These are phyloP conservation scores for Campaea margaritaria DNA, from an alignment of 2,888 invertebrate genomes.

Conservation along the genomic window DNA sequence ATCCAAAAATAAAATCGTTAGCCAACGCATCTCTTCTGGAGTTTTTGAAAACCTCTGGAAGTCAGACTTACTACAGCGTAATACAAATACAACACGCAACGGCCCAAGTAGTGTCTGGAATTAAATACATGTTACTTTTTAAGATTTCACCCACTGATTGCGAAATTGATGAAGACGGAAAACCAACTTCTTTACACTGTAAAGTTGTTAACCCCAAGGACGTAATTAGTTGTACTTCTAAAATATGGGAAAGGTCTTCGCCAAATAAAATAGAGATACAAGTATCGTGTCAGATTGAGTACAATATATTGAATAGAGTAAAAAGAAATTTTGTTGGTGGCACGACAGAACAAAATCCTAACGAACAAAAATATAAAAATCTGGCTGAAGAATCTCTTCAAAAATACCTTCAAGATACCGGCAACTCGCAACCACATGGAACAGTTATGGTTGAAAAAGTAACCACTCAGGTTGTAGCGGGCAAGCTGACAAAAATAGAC, in stretches of 20 bases:
- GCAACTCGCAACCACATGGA: slow-evolving; percentile 24
- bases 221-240: slow-evolving; percentile 40
- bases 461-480: slow-evolving; percentile 46
- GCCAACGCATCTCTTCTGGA: slow-evolving; percentile 51
- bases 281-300: slow-evolving; percentile 44
- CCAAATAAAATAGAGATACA: slow-evolving; percentile 43
- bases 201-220: slow-evolving; percentile 17
- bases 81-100: slow-evolving; percentile 22
- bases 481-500: slow-evolving; percentile 41
- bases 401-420: slow-evolving; percentile 42
- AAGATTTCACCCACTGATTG: slow-evolving; percentile 75
- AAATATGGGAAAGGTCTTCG: slow-evolving; percentile 44
- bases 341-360: slow-evolving; percentile 36
- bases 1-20: slow-evolving; percentile 46
- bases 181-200: neutral
- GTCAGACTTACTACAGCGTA: neutral
- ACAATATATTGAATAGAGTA: slow-evolving; percentile 16
- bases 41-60: slow-evolving; percentile 38
- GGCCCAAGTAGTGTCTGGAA: slow-evolving; percentile 78
- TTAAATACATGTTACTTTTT: slow-evolving; percentile 79
- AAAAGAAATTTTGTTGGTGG: slow-evolving; percentile 39
- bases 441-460: slow-evolving; percentile 42
- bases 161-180: slow-evolving; percentile 48
- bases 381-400: slow-evolving; percentile 49
- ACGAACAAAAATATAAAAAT: slow-evolving; percentile 41